Percentiles rank a stretch among this genome's conserved stretches.
Evolutionary conservation across 2,797 vertebrate genomes (phyloP).

Genomic region (Heterohyrax brucei): DNA sequence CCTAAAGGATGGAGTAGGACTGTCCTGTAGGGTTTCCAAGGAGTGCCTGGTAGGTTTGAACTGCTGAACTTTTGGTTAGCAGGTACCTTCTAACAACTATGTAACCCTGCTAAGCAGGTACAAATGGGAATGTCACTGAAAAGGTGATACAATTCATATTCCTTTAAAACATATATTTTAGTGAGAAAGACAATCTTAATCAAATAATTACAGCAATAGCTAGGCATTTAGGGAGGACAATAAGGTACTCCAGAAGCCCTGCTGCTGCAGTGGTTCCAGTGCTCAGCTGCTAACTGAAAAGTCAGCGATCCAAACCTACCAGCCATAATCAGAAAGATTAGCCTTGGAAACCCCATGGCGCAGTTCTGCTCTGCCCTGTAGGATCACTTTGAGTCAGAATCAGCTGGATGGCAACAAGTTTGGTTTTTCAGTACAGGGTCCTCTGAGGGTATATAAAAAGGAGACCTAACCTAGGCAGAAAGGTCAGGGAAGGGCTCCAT

Average conservation of each 20-base stretch:
- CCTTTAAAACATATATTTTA: constrained; percentile 24
- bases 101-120: not conserved
- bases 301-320: too few species aligned
- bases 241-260: not conserved
- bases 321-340: not conserved
- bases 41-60: too few species aligned
- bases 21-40: too few species aligned
- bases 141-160: not conserved
- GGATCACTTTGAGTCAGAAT: not conserved
- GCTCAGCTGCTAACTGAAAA: too few species aligned
- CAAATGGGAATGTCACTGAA: constrained; percentile 32
- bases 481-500: not conserved
- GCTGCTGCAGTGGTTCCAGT: not conserved
- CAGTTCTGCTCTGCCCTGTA: not conserved
- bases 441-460: not conserved
- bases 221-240: not conserved
- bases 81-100: not conserved
- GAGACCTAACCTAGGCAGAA: not conserved
- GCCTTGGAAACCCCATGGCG: not conserved
- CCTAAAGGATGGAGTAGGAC: too few species aligned
- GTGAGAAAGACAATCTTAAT: constrained; percentile 59
- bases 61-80: too few species aligned
- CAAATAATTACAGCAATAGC: constrained; percentile 62
- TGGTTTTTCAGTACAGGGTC: not conserved
- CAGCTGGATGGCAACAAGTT: not conserved